Evolutionary conservation across 1,140 invertebrate genomes (phyloP).

Genomic region (Nephila pilipes): DNA sequence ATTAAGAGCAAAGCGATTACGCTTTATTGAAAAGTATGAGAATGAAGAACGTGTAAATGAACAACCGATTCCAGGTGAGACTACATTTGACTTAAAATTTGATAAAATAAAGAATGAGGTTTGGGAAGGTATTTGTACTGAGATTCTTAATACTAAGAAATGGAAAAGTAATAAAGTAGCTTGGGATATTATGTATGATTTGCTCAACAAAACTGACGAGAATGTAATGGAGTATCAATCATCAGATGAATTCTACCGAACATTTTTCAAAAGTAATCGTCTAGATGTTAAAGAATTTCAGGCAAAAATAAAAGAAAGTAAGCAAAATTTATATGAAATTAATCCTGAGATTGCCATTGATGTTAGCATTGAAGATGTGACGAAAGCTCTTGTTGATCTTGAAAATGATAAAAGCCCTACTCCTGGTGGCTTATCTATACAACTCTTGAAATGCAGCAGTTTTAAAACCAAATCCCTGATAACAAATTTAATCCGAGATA

Average conservation of each 20-base stretch:
- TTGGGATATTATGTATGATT: constrained; percentile 19
- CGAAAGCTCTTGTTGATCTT: constrained; percentile 6
- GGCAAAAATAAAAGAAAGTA: not conserved
- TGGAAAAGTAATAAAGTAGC: not conserved
- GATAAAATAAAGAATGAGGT: constrained; percentile 54
- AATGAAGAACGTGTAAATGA: not conserved
- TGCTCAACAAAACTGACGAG: not conserved
- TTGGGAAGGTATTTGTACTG: constrained; percentile 33
- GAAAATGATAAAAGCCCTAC: not conserved
- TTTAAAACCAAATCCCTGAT: not conserved
- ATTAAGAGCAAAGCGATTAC: not conserved
- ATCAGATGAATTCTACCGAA: not conserved
- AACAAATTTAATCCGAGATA: constrained; percentile 37
- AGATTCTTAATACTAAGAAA: not conserved
- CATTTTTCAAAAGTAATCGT: not conserved
- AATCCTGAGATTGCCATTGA: not conserved
- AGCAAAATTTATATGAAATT: not conserved
- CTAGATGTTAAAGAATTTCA: not conserved
- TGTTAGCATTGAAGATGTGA: not conserved
- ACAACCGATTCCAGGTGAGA: not conserved
- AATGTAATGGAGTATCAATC: not conserved
- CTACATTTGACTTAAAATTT: not conserved
- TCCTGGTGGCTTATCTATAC: constrained; percentile 15
- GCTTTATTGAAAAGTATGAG: not conserved
- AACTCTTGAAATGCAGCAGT: constrained; percentile 33